These are phyloP conservation scores for Sthenelais limicola DNA, from an alignment of 2,888 invertebrate species.

Conservation along the genomic window DNA sequence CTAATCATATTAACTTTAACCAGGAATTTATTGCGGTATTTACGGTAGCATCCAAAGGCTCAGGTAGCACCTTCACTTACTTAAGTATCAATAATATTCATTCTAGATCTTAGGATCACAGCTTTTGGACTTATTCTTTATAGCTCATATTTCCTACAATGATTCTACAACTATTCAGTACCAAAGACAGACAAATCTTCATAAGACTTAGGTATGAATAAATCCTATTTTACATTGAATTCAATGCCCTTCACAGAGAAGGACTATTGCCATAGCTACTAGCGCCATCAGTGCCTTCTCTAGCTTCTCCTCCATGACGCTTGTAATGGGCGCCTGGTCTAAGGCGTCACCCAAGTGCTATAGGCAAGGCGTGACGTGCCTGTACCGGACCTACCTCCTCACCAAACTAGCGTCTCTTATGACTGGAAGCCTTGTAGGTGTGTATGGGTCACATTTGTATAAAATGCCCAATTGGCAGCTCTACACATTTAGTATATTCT, in stretches of 20 bases:
- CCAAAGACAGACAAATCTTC: no score
- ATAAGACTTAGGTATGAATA: no score
- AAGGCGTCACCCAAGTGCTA: not conserved
- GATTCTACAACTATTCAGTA: no score
- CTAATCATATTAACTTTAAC: no score
- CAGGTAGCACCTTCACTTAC: no score
- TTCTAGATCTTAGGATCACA: no score
- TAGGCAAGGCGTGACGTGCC: not conserved
- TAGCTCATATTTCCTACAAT: no score
- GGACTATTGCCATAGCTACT: not conserved
- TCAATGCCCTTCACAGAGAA: not conserved
- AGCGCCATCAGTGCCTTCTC: constrained; percentile 18
- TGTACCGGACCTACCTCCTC: constrained; percentile 18
- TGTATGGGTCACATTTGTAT: not conserved
- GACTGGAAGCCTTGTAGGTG: constrained; percentile 19
- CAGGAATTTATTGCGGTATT: no score
- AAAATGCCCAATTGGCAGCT: not conserved
- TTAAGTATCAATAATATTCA: no score
- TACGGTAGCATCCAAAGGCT: no score
- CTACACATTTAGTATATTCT: not conserved
- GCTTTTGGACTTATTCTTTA: no score
- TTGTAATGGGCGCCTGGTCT: constrained; percentile 3
- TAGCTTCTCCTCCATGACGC: constrained; percentile 17
- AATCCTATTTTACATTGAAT: no score
- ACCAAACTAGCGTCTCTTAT: constrained; percentile 13